A percentile compares a stretch with the other conserved stretches of the same genome.
Conservation (phyloP, 2,797 vertebrate species). For the Pantherophis alleghaniensis region DNA sequence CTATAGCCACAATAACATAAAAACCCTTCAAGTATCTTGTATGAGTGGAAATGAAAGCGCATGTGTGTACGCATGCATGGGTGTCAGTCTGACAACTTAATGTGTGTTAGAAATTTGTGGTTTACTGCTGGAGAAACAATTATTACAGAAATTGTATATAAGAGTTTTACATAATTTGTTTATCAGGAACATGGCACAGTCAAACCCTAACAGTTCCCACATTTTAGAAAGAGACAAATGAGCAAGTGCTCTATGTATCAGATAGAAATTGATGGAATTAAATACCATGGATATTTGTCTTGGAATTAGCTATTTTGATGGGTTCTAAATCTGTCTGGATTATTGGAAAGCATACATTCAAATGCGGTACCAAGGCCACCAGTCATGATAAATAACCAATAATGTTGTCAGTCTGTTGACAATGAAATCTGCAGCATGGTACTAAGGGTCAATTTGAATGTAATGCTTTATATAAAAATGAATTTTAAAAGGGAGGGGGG, state of each 20-base stretch:
- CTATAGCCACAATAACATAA: slow-evolving; percentile 67
- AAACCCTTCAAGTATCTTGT: slow-evolving; percentile 65
- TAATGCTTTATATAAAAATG: slow-evolving; percentile 76
- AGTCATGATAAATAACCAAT: slow-evolving; percentile 28
- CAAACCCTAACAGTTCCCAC: slow-evolving; percentile 60
- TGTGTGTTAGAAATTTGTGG: slow-evolving; percentile 66
- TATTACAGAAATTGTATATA: slow-evolving; percentile 75
- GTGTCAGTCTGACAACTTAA: slow-evolving; percentile 57
- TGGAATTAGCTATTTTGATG: slow-evolving; percentile 51
- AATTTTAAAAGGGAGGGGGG: slow-evolving; percentile 53
- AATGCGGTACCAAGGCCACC: not conserved
- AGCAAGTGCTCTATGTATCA: slow-evolving; percentile 29
- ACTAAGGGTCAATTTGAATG: slow-evolving; percentile 74
- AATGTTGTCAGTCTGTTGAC: slow-evolving; percentile 59
- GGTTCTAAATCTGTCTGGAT: slow-evolving; percentile 45
- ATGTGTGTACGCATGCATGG: slow-evolving; percentile 62
- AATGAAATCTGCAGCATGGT: slow-evolving; percentile 66
- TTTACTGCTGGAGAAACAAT: slow-evolving; percentile 68
- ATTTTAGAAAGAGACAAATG: slow-evolving; percentile 43
- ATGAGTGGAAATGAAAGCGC: slow-evolving; percentile 55
- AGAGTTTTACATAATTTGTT: slow-evolving; percentile 72
- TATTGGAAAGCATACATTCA: not conserved
- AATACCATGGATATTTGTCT: slow-evolving; percentile 63
- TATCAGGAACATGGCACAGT: slow-evolving; percentile 66
- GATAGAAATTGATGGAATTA: slow-evolving; percentile 36